Conservation (phyloP, 1,140 invertebrate genomes). For the Drosophila suzukii region DNA sequence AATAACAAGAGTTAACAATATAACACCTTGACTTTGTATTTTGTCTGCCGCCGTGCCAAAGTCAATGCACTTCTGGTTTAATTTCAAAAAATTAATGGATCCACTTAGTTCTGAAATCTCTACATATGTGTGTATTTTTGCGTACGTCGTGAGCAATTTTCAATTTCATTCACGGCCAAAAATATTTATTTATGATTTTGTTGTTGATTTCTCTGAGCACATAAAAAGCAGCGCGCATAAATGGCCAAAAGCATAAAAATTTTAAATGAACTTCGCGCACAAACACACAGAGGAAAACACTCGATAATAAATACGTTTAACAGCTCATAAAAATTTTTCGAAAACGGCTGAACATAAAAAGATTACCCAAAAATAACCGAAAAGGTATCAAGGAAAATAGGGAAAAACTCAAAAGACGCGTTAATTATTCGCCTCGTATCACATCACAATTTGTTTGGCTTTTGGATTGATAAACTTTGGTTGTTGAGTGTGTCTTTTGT, state of each 20-base stretch:
- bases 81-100: constrained; percentile 24
- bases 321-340: constrained; percentile 59
- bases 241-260: constrained; percentile 57
- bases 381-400: constrained; percentile 8
- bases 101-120: constrained; percentile 8
- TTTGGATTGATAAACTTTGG: constrained; percentile 26
- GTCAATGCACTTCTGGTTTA: constrained; percentile 68
- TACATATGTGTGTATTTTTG: background rate
- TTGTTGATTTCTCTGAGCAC: constrained; percentile 37
- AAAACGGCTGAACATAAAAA: constrained; percentile 29
- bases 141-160: constrained; percentile 30
- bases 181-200: constrained; percentile 45
- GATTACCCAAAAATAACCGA: constrained; percentile 50
- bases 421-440: constrained; percentile 61
- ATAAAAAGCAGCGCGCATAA: constrained; percentile 65
- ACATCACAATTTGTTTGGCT: constrained; percentile 60
- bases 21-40: constrained; percentile 63
- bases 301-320: constrained; percentile 50
- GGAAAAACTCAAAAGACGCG: constrained; percentile 64
- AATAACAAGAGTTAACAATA: constrained; percentile 37
- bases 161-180: constrained; percentile 61
- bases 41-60: constrained; percentile 6
- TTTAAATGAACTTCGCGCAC: constrained; percentile 43
- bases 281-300: constrained; percentile 18
- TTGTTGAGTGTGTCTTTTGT: constrained; percentile 13